These are phyloP conservation scores for Cydia pomonella DNA, from an alignment of 1,140 invertebrate species.

Conservation along the genomic window DNA sequence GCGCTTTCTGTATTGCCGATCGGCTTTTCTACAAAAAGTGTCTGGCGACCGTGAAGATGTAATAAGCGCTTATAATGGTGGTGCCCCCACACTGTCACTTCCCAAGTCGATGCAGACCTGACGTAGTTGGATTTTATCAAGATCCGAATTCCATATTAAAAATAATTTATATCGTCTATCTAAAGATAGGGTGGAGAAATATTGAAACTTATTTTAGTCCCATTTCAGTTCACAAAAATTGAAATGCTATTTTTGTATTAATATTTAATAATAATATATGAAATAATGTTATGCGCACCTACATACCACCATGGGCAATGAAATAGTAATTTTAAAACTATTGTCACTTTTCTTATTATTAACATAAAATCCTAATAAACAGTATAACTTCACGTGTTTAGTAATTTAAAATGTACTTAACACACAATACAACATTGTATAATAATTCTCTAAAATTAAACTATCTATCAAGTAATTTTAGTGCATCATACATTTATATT, in stretches of 20 bases:
- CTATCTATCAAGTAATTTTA: constrained; percentile 29
- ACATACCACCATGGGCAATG: background rate
- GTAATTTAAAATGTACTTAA: constrained; percentile 41
- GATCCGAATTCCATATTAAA: no score
- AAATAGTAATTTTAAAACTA: constrained; percentile 40
- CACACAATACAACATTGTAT: constrained; percentile 39
- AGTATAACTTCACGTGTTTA: constrained; percentile 34
- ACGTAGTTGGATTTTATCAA: background rate
- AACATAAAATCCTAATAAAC: constrained; percentile 30
- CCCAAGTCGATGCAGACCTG: no score
- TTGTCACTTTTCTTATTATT: constrained; percentile 46
- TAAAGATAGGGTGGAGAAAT: background rate
- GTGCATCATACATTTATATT: constrained; percentile 36
- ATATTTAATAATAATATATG: background rate
- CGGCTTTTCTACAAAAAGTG: no score
- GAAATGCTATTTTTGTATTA: background rate
- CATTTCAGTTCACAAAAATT: background rate
- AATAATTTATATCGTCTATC: no score
- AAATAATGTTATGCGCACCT: constrained; percentile 8
- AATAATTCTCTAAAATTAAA: constrained; percentile 38
- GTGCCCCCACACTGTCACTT: no score
- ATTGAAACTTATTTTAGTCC: background rate
- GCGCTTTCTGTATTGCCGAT: no score
- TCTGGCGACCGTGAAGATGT: no score
- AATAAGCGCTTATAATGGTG: no score